A percentile compares a stretch with the other conserved stretches of the same genome.
These are phyloP conservation scores for Pseudochirops cupreus DNA, from an alignment of 2,797 vertebrate species.

Conservation along the genomic window DNA sequence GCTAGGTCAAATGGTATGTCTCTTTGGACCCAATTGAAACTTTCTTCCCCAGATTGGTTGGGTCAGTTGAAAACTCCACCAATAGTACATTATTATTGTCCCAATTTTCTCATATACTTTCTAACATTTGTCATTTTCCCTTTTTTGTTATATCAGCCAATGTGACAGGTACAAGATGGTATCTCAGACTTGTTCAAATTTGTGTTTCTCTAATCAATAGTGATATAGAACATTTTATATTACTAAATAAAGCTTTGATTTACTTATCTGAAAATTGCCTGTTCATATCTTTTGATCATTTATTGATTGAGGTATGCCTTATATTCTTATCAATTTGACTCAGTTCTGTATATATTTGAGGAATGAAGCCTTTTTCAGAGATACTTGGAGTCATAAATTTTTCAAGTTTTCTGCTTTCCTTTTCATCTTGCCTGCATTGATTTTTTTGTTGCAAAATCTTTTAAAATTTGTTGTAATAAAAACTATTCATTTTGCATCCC, in stretches of 20 bases:
- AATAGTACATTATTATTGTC: not conserved
- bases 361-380: not conserved
- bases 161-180: not conserved
- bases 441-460: not conserved
- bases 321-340: not conserved
- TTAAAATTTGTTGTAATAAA: not conserved
- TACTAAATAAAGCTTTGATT: not conserved
- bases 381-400: not conserved
- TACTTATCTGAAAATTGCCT: not conserved
- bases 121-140: not conserved
- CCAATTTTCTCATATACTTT: not conserved
- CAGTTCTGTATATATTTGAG: not conserved
- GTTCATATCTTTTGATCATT: not conserved
- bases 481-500: not conserved
- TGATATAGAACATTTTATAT: not conserved
- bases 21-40: not conserved
- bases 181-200: not conserved
- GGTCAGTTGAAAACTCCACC: not conserved
- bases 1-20: not conserved
- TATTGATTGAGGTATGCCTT: not conserved
- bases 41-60: not conserved
- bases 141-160: not conserved
- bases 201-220: not conserved
- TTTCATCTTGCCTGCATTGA: not conserved
- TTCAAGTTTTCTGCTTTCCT: not conserved